Conservation (phyloP, 1,140 invertebrate genomes). For the Mactra quadrangularis region DNA sequence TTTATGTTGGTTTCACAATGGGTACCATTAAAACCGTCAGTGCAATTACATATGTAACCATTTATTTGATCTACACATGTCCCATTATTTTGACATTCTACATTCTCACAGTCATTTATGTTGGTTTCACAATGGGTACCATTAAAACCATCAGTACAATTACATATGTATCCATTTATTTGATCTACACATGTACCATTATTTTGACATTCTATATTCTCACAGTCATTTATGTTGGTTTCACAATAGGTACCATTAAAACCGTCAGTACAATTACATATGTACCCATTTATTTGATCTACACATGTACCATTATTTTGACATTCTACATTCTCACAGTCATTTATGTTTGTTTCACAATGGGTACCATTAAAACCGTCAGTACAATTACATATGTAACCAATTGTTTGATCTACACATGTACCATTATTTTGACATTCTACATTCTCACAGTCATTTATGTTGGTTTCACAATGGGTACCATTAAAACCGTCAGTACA, state of each 20-base stretch:
- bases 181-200: not conserved
- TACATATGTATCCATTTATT: conserved; percentile 1
- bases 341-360: no score
- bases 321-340: no score
- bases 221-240: conserved; percentile 6
- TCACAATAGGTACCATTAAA: conserved; percentile 49
- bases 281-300: conserved; percentile 8
- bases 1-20: conserved; percentile 8
- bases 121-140: conserved; percentile 1
- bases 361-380: no score
- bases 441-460: no score
- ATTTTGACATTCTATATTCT: not conserved
- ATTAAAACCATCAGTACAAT: not conserved
- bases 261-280: conserved; percentile 75
- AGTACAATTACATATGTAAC: no score
- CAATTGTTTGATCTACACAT: no score
- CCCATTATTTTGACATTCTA: conserved; percentile 46
- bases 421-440: no score
- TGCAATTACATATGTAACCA: conserved; percentile 40
- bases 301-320: conserved; percentile 5
- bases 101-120: conserved; percentile 31
- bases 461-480: no score
- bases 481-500: not conserved
- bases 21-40: conserved; percentile 10
- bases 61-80: conserved; percentile 8